phyloP scores from a whole-genome alignment of 2,113 vertebrate species.

The Toxostoma redivivum region DNA sequence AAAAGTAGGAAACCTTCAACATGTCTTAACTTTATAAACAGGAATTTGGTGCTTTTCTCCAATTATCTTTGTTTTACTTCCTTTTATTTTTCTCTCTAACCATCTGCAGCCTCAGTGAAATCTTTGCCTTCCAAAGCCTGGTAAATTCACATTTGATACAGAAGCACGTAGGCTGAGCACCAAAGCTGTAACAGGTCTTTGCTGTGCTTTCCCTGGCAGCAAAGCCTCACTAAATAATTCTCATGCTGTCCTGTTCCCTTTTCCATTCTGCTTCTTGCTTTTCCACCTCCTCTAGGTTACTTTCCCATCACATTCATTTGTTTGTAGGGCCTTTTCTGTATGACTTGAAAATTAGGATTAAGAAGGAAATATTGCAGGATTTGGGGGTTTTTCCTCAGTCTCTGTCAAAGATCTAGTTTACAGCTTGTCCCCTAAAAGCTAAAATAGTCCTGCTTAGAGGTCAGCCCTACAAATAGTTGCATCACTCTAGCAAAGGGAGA shows the following conservation, averaged over 20 bases:
- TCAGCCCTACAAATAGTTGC: background rate
- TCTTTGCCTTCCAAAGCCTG: background rate
- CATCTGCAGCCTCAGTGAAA: background rate
- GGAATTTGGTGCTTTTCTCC: background rate
- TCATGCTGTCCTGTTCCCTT: background rate
- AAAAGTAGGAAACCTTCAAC: background rate
- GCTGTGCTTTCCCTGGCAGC: background rate
- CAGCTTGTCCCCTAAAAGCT: background rate
- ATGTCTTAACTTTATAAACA: background rate
- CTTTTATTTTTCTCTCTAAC: background rate
- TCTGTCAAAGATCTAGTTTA: background rate
- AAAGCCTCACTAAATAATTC: background rate
- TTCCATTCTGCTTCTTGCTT: background rate
- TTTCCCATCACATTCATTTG: background rate
- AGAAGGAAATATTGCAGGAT: background rate
- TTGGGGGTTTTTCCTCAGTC: fast-evolving
- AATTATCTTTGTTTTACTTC: background rate
- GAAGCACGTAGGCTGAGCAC: background rate
- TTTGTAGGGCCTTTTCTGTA: background rate
- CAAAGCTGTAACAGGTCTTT: background rate
- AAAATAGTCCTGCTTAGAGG: background rate
- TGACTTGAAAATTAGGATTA: background rate
- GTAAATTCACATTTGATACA: background rate
- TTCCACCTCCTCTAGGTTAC: background rate
- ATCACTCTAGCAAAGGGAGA: background rate